Conservation (phyloP, 2,888 invertebrate genomes). For the Spodoptera littoralis region DNA sequence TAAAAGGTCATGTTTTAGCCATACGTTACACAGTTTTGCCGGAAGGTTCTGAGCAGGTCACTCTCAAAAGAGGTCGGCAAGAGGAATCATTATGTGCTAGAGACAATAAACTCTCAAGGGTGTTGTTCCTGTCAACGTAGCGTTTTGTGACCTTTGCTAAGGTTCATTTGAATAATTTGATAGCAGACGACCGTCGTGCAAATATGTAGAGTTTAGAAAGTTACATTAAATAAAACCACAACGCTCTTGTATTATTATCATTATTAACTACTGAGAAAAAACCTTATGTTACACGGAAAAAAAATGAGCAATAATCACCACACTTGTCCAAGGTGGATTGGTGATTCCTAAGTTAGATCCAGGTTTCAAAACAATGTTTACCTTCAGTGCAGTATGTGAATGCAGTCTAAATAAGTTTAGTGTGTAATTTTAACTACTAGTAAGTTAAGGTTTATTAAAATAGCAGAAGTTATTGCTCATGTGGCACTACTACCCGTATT, state of each 20-base stretch:
- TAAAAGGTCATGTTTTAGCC: slow-evolving; percentile 41
- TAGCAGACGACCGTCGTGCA: slow-evolving; percentile 14
- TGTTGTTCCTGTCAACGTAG: slow-evolving; percentile 53
- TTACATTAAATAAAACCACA: slow-evolving; percentile 26
- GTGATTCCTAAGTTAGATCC: too few species aligned
- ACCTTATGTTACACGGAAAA: too few species aligned
- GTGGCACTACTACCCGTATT: slow-evolving; percentile 21
- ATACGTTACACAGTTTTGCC: slow-evolving; percentile 31
- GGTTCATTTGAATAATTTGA: slow-evolving; percentile 62
- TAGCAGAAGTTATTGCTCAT: slow-evolving; percentile 25
- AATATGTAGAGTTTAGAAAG: slow-evolving; percentile 21
- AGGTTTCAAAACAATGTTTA: too few species aligned
- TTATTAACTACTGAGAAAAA: too few species aligned
- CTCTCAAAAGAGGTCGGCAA: slow-evolving; percentile 39
- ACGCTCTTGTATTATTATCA: too few species aligned
- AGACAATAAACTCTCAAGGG: slow-evolving; percentile 70
- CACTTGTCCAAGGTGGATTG: slow-evolving; percentile 1
- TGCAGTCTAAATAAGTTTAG: too few species aligned
- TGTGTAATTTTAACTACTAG: too few species aligned
- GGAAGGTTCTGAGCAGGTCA: slow-evolving; percentile 34
- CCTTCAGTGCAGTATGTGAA: too few species aligned
- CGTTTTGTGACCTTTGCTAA: slow-evolving; percentile 58
- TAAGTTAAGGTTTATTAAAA: slow-evolving; percentile 23
- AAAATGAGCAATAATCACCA: slow-evolving; percentile 1
- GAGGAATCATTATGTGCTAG: slow-evolving; percentile 72